These are phyloP conservation scores for Ambastaia sidthimunki DNA, from an alignment of 2,797 vertebrate species.

Conservation along the genomic window DNA sequence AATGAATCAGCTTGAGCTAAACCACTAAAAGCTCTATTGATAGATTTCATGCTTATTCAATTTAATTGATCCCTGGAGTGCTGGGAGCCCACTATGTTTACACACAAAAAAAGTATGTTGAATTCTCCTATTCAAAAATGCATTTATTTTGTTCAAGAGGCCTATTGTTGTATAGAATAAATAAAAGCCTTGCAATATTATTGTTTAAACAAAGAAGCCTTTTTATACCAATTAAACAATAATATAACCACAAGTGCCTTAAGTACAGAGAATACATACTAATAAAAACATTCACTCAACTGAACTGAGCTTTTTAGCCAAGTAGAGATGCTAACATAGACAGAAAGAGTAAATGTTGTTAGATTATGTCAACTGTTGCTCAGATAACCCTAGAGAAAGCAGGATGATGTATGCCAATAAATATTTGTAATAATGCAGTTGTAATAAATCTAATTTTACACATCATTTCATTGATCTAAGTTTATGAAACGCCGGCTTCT, in stretches of 20 bases:
- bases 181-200: too few relatives aligned
- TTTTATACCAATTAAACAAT: too few relatives aligned
- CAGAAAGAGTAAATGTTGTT: neutral
- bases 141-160: too few relatives aligned
- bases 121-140: neutral
- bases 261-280: too few relatives aligned
- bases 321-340: neutral
- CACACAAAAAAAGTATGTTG: neutral
- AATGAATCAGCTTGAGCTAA: neutral
- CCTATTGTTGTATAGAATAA: too few relatives aligned
- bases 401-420: neutral
- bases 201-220: too few relatives aligned
- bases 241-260: too few relatives aligned
- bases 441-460: neutral
- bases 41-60: neutral
- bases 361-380: neutral
- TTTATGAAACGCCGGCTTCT: neutral
- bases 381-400: neutral
- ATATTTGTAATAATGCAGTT: neutral
- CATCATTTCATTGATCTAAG: neutral
- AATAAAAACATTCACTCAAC: too few relatives aligned
- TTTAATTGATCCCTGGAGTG: neutral
- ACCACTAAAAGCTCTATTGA: constrained; percentile 3
- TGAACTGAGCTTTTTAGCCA: too few relatives aligned
- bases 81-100: neutral